phyloP scores from a whole-genome alignment of 2,888 invertebrate genomes.

The Habroteleia sp. region DNA sequence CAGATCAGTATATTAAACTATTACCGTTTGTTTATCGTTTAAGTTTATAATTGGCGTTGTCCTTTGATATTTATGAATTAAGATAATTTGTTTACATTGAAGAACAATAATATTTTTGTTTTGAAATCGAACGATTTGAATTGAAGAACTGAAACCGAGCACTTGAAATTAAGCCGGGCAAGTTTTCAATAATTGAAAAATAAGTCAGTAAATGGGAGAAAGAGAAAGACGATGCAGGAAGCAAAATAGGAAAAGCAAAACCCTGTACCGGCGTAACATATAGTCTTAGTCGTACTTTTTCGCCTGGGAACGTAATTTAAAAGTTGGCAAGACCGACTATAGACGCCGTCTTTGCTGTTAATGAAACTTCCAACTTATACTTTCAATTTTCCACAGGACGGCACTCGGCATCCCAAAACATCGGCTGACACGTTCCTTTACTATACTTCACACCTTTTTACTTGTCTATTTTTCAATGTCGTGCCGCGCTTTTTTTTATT shows the following conservation, averaged over 20 bases:
- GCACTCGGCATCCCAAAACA: conserved; percentile 49
- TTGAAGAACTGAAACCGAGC: no score
- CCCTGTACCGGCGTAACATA: conserved; percentile 36
- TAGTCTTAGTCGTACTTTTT: conserved; percentile 70
- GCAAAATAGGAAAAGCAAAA: conserved; percentile 31
- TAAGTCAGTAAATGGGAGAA: conserved; percentile 6
- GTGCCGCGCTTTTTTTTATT: conserved; percentile 23
- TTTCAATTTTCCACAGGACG: conserved; percentile 75
- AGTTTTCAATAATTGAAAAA: conserved; percentile 31
- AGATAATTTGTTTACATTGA: no score
- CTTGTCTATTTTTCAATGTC: conserved; percentile 50
- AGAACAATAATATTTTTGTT: no score
- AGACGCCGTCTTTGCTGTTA: conserved; percentile 73
- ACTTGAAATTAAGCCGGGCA: conserved; percentile 1
- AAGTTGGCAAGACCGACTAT: conserved; percentile 74
- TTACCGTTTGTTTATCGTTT: no score
- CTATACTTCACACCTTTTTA: conserved; percentile 32
- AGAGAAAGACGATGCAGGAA: neutral
- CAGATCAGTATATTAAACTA: no score
- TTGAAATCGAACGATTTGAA: no score
- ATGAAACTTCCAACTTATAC: conserved; percentile 77
- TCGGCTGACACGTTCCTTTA: conserved; percentile 33
- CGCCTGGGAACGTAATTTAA: conserved; percentile 78
- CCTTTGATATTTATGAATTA: no score
- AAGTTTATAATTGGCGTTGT: no score